Conservation (phyloP, 2,888 invertebrate species). For the Erannis defoliaria region DNA sequence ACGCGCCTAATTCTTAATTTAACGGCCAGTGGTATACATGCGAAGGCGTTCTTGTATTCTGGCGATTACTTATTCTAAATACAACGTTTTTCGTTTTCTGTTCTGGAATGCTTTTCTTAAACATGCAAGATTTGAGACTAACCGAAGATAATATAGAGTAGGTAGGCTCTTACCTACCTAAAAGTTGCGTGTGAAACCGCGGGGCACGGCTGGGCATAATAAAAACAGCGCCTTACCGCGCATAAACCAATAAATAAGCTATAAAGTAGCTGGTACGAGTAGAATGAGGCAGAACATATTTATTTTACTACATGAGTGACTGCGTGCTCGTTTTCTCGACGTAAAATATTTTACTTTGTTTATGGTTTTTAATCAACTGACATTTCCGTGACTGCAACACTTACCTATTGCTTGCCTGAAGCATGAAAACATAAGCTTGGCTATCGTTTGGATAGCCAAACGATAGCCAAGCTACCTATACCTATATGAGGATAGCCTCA, state of each 20-base stretch:
- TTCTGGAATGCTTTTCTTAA: not conserved
- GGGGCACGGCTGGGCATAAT: constrained; percentile 26
- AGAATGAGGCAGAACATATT: constrained; percentile 28
- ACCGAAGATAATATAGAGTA: not conserved
- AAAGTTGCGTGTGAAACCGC: constrained; percentile 10
- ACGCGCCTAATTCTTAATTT: constrained; percentile 57
- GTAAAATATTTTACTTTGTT: constrained; percentile 56
- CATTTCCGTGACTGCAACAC: constrained; percentile 72
- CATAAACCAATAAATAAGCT: constrained; percentile 39
- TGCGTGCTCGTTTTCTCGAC: constrained; percentile 43
- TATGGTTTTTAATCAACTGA: constrained; percentile 67
- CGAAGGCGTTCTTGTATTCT: constrained; percentile 19
- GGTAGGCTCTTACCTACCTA: not conserved
- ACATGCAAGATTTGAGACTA: constrained; percentile 3
- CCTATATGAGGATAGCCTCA: too few species aligned
- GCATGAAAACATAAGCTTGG: constrained; percentile 53
- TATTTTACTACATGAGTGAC: constrained; percentile 37
- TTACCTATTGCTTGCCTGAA: constrained; percentile 50
- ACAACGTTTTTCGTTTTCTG: not conserved
- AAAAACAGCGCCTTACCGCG: constrained; percentile 33
- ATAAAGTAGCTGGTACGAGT: constrained; percentile 33
- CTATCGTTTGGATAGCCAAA: too few species aligned
- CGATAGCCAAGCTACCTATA: too few species aligned
- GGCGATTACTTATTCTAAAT: constrained; percentile 6
- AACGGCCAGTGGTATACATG: constrained; percentile 40